A percentile compares a stretch with the other conserved stretches of the same genome.
phyloP scores from a whole-genome alignment of 2,888 invertebrate genomes.

The Nomada goodeniana region DNA sequence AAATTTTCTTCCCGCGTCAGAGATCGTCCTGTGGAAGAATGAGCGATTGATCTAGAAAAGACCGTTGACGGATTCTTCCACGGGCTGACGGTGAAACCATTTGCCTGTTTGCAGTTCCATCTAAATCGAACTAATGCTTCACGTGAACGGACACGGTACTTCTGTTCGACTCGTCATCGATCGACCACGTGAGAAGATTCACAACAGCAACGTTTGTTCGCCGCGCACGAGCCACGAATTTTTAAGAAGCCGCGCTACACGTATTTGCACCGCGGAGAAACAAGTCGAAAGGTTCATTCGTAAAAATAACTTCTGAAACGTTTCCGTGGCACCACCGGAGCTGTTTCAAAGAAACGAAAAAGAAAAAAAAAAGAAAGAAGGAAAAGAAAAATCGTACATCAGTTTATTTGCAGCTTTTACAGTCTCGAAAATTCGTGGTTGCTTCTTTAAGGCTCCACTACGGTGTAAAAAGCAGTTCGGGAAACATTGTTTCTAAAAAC shows the following conservation, averaged over 20 bases:
- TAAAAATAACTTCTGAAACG: conserved; percentile 20
- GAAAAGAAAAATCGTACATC: too few relatives aligned
- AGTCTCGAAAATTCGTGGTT: neutral
- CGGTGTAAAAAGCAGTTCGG: neutral
- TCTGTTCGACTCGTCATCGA: neutral
- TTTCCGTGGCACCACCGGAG: neutral
- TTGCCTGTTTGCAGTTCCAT: neutral
- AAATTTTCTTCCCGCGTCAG: too few relatives aligned
- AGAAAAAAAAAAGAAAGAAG: too few relatives aligned
- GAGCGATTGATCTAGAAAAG: neutral
- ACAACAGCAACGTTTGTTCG: neutral
- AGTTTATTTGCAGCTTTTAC: neutral
- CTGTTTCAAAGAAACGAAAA: neutral
- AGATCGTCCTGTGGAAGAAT: neutral
- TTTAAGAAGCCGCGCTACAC: neutral
- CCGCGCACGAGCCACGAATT: neutral
- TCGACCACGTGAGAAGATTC: conserved; percentile 1
- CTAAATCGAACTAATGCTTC: conserved; percentile 9
- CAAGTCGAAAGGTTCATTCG: neutral
- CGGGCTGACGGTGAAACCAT: neutral
- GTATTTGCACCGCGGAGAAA: neutral
- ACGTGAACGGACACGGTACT: neutral
- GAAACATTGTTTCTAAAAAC: too few relatives aligned
- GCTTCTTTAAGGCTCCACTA: neutral
- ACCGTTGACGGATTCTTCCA: conserved; percentile 4